Evolutionary conservation across 2,888 invertebrate genomes (phyloP).

Genomic region (Noctua fimbriata): DNA sequence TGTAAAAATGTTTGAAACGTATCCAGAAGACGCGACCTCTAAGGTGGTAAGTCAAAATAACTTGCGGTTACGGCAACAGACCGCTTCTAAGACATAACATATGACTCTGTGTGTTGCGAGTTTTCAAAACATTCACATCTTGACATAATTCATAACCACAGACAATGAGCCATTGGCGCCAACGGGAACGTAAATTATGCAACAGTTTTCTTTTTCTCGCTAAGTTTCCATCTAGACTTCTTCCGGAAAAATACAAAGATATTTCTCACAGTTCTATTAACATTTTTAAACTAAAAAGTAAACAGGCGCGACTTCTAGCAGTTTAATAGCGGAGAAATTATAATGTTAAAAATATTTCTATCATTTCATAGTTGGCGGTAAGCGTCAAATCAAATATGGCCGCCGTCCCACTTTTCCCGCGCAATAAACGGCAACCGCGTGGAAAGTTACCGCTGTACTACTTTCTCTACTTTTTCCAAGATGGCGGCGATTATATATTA

Average conservation of each 20-base stretch:
- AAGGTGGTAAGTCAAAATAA: constrained; percentile 71
- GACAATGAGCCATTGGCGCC: constrained; percentile 83
- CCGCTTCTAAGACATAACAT: constrained; percentile 78
- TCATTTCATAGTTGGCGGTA: constrained; percentile 73
- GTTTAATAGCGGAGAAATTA: constrained; percentile 33
- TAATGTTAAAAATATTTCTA: constrained; percentile 53
- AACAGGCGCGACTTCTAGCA: constrained; percentile 17
- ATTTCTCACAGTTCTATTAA: constrained; percentile 25
- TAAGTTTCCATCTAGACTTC: constrained; percentile 50
- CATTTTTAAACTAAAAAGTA: constrained; percentile 7
- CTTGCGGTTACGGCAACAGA: constrained; percentile 61
- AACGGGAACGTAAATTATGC: constrained; percentile 69
- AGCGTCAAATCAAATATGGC: constrained; percentile 88
- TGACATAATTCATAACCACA: constrained; percentile 78
- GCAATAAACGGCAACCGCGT: constrained; percentile 85
- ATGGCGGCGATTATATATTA: constrained; percentile 84
- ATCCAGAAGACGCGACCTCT: constrained; percentile 79
- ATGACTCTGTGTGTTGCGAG: constrained; percentile 70
- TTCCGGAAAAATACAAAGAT: constrained; percentile 50
- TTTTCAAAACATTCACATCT: constrained; percentile 83
- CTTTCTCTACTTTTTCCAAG: constrained; percentile 90
- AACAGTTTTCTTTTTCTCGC: constrained; percentile 63
- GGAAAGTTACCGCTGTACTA: constrained; percentile 90
- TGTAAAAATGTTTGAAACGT: constrained; percentile 77
- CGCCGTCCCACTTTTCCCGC: constrained; percentile 88